phyloP scores from a whole-genome alignment of 2,797 vertebrate species.

The Cyclura pinguis region DNA sequence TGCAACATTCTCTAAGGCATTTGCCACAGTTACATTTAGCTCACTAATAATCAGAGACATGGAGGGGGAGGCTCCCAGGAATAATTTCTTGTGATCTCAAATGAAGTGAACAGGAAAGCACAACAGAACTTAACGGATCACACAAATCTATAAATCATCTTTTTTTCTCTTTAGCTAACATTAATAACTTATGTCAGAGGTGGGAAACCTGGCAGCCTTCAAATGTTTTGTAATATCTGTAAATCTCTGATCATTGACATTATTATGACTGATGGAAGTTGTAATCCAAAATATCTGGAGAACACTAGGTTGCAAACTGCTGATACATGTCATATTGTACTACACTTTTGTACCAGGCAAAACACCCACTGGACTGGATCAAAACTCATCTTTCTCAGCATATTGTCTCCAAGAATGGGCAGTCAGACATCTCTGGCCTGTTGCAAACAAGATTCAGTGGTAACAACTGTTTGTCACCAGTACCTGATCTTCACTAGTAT shows the following conservation, averaged over 20 bases:
- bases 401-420: not conserved
- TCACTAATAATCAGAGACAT: not conserved
- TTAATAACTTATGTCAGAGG: not conserved
- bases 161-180: not conserved
- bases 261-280: no score
- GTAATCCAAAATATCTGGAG: no score
- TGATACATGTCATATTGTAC: not conserved
- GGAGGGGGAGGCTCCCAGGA: not conserved
- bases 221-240: no score
- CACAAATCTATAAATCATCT: not conserved
- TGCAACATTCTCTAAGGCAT: not conserved
- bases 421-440: not conserved
- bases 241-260: no score
- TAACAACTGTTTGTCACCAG: not conserved
- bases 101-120: no score
- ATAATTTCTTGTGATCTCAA: not conserved
- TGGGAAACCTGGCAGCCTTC: no score
- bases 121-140: not conserved
- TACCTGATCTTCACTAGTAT: not conserved
- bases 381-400: not conserved
- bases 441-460: not conserved
- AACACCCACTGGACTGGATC: not conserved
- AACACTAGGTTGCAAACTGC: no score
- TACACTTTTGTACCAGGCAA: not conserved
- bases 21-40: not conserved